Evolutionary conservation across 2,888 invertebrate species (phyloP), one percentile per base, ranked within the genome.

Genomic region (Drosophila anomalata): DNA sequence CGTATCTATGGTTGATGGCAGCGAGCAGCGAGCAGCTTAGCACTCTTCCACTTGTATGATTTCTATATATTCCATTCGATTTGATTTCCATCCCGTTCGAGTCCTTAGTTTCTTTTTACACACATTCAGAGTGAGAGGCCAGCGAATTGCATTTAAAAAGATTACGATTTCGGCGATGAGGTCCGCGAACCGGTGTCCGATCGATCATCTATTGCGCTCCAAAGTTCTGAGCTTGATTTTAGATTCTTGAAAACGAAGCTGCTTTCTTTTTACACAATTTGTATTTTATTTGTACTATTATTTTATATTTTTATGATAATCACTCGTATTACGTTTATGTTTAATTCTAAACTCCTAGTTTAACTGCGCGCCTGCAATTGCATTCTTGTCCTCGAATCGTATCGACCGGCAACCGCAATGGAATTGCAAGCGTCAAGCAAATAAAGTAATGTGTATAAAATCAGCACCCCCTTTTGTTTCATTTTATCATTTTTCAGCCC

Each of bases 251-350:
- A 69, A 76, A 33, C 42, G 56, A 69, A 75, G 62, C 82, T 82
- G 84, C 72, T 82, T 76, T 80, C 67, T 59, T 70, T 63, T 56
- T 50, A 68, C 52, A 39, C 14, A 52, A 63, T 57, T 70, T 46
- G 56, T 71, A 70, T 62, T 50, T 55, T 75, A 66, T 63, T 74
- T 58, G 73, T 77, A 62, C 67, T 57, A 72, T 72, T 42, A 42
- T 42, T 42, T 20, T 68, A 61, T 53, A 63, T 73, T 46, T 70
- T 67, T 63, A 71, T 60, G 65, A 76, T 63, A 62, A 68, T 65
- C 61, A 73, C 72, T 61, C 65, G 75, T 75, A 77, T 76, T 78
- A 83, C 67, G 76, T 77, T 78, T 78, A 86, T 86, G 73, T 80
- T 84, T 78, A 80, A 76, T 72, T 62, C 48, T 57, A 70, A 60